phyloP scores from a whole-genome alignment of 1,140 invertebrate genomes.

The Conus betulinus region DNA sequence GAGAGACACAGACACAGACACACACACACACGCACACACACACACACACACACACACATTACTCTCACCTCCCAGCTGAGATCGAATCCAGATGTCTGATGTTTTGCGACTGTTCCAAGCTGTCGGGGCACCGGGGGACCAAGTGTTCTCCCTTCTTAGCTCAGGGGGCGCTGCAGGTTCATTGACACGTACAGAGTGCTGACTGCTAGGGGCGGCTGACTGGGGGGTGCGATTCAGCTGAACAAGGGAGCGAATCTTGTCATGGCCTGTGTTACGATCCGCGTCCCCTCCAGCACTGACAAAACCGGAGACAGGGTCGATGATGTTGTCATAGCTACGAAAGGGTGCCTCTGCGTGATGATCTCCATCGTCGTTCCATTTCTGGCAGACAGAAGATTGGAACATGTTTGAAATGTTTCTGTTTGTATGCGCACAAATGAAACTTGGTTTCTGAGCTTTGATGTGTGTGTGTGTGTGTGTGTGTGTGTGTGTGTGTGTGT shows the following conservation, averaged over 20 bases:
- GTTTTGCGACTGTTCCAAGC: conserved; percentile 71
- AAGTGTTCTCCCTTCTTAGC: conserved; percentile 60
- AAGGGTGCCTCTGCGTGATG: conserved; percentile 63
- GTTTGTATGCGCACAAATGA: background rate
- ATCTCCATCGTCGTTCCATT: conserved; percentile 71
- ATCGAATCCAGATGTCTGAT: conserved; percentile 66
- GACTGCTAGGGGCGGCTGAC: conserved; percentile 51
- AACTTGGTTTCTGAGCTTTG: background rate
- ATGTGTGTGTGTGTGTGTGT: background rate
- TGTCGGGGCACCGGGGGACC: conserved; percentile 65
- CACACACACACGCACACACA: background rate
- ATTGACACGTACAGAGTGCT: conserved; percentile 57
- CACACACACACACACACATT: background rate
- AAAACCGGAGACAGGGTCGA: conserved; percentile 73
- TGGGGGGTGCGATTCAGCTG: conserved; percentile 69
- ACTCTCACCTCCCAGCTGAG: conserved; percentile 67
- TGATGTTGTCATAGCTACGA: conserved; percentile 68
- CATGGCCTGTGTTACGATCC: conserved; percentile 68
- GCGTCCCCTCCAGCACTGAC: conserved; percentile 72
- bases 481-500: background rate
- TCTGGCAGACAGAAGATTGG: conserved; percentile 45
- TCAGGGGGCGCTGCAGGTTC: conserved; percentile 65
- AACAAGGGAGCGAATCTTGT: conserved; percentile 64
- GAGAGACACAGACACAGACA: too few relatives aligned
- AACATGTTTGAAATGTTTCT: background rate